A percentile compares a stretch with the other conserved stretches of the same genome.
phyloP scores from a whole-genome alignment of 2,888 invertebrate species.

The Eristalinus sepulchralis region DNA sequence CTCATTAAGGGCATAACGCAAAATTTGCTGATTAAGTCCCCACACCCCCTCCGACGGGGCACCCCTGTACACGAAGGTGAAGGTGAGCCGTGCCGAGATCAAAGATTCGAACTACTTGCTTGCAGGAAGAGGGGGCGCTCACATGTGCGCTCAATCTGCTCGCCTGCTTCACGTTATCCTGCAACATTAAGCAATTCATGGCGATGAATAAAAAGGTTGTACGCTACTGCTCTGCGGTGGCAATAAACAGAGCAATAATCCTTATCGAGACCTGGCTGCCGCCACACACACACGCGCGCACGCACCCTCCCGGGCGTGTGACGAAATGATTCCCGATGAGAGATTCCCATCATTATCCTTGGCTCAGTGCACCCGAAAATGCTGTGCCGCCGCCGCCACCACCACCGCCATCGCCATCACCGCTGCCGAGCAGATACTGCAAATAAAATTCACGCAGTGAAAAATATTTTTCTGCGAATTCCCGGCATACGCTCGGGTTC shows the following conservation, averaged over 20 bases:
- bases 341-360: conserved; percentile 69
- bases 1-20: conserved; percentile 69
- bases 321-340: conserved; percentile 68
- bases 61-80: not conserved
- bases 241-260: conserved; percentile 71
- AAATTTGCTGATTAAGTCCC: conserved; percentile 63
- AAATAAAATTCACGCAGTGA: conserved; percentile 67
- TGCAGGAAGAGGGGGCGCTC: conserved; percentile 6
- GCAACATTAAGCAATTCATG: conserved; percentile 71
- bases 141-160: conserved; percentile 56
- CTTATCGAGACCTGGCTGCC: conserved; percentile 59
- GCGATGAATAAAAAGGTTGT: conserved; percentile 65
- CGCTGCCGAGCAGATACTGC: conserved; percentile 57
- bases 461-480: conserved; percentile 58
- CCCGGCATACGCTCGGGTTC: conserved; percentile 38
- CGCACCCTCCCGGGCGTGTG: conserved; percentile 46
- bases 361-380: conserved; percentile 66
- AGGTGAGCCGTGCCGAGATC: conserved; percentile 64
- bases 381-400: conserved; percentile 12
- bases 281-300: conserved; percentile 22
- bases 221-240: conserved; percentile 38
- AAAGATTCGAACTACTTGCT: conserved; percentile 45
- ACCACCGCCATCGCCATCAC: too few relatives aligned
- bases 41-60: not conserved
- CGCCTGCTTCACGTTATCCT: conserved; percentile 59